phyloP scores from a whole-genome alignment of 1,140 invertebrate genomes.

The Anagrus nilaparvatae region DNA sequence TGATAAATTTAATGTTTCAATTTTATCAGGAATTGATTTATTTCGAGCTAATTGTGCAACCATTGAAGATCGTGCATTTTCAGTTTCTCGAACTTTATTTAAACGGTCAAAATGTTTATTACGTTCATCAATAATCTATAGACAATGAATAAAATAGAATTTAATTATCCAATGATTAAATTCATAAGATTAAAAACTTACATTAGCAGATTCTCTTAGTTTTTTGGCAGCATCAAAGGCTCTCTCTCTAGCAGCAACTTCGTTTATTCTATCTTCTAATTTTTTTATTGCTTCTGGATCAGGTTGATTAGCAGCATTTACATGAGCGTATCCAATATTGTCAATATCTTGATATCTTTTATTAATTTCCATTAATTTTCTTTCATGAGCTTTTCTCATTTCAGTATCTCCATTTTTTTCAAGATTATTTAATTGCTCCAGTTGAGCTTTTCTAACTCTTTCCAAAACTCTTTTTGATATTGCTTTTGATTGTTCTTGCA shows the following conservation, averaged over 20 bases:
- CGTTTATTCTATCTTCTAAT: conserved; percentile 26
- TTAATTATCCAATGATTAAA: conserved; percentile 2
- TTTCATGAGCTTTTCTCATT: conserved; percentile 34
- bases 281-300: conserved; percentile 30
- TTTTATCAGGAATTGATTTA: conserved; percentile 4
- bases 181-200: conserved; percentile 10
- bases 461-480: conserved; percentile 41
- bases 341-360: conserved; percentile 41
- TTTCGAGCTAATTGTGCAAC: conserved; percentile 28
- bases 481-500: conserved; percentile 45
- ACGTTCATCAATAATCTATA: conserved; percentile 2
- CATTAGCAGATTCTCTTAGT: conserved; percentile 26
- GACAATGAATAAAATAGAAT: conserved; percentile 3
- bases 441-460: conserved; percentile 35
- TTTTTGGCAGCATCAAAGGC: conserved; percentile 34
- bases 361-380: conserved; percentile 39
- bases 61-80: conserved; percentile 40
- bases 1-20: background rate
- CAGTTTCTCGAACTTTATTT: conserved; percentile 37
- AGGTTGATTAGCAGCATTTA: conserved; percentile 32
- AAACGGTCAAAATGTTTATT: conserved; percentile 28
- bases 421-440: conserved; percentile 33
- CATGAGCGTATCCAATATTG: conserved; percentile 42
- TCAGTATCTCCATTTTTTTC: conserved; percentile 36
- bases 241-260: conserved; percentile 31